Evolutionary conservation across 2,888 invertebrate genomes (phyloP).

Genomic region (Idaea biselata): DNA sequence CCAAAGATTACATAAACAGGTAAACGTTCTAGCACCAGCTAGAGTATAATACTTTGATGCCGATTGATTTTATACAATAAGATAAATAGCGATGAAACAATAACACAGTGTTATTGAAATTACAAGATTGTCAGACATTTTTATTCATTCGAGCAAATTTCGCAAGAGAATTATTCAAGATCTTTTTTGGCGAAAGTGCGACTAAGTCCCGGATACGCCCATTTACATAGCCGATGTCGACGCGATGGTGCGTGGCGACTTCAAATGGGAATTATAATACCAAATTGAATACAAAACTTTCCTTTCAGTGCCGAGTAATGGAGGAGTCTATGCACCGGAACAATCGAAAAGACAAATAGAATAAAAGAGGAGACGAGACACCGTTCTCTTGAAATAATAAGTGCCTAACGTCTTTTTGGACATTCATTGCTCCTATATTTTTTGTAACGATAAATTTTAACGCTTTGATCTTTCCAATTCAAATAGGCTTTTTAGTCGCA

Average conservation of each 20-base stretch:
- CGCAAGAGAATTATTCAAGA: slow-evolving; percentile 51
- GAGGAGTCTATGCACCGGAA: slow-evolving; percentile 80
- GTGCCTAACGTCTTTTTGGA: slow-evolving; percentile 76
- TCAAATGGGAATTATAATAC: slow-evolving; percentile 82
- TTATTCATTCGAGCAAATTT: slow-evolving; percentile 41
- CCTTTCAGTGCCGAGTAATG: slow-evolving; percentile 81
- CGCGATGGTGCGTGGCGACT: slow-evolving; percentile 81
- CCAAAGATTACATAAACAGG: slow-evolving; percentile 48
- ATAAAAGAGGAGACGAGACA: slow-evolving; percentile 71
- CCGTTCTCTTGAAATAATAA: slow-evolving; percentile 77
- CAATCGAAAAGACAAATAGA: slow-evolving; percentile 81
- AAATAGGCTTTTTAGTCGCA: slow-evolving; percentile 76
- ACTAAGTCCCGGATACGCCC: slow-evolving; percentile 75
- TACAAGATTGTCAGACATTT: slow-evolving; percentile 27
- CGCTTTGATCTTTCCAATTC: slow-evolving; percentile 80
- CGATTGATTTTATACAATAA: slow-evolving; percentile 24
- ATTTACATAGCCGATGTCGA: slow-evolving; percentile 80
- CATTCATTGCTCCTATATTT: slow-evolving; percentile 58
- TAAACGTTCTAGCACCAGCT: slow-evolving; percentile 39
- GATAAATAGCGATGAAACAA: slow-evolving; percentile 7
- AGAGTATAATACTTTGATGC: slow-evolving; percentile 29
- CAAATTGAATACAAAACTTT: slow-evolving; percentile 82
- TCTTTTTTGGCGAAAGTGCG: slow-evolving; percentile 69
- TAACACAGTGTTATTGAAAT: slow-evolving; percentile 14
- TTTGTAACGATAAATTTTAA: slow-evolving; percentile 77